Percentiles rank a stretch among this genome's conserved stretches.
phyloP scores from a whole-genome alignment of 2,113 vertebrate genomes.

The Sminthopsis crassicaudata region DNA sequence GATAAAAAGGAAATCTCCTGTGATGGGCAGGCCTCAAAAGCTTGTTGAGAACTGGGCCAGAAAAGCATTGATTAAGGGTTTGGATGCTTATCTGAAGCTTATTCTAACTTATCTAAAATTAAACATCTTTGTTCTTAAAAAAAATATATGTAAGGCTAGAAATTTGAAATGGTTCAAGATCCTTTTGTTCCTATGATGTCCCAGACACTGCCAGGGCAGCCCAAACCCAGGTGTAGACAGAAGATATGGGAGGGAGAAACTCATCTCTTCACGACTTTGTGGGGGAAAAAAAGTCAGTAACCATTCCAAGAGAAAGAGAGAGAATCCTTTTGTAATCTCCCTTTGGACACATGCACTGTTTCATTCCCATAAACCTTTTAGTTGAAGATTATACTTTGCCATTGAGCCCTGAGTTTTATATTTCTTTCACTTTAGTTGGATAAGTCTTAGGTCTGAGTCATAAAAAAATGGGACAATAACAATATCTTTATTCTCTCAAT shows the following conservation, averaged over 20 bases:
- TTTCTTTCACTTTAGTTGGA: constrained; percentile 32
- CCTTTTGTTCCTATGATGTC: constrained; percentile 36
- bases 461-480: constrained; percentile 28
- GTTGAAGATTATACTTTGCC: constrained; percentile 15
- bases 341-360: constrained; percentile 1
- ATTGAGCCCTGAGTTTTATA: constrained; percentile 7
- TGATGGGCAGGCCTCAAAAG: constrained; percentile 53
- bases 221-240: constrained; percentile 9
- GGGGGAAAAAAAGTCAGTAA: background rate
- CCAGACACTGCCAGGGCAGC: constrained; percentile 26
- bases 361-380: constrained; percentile 24
- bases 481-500: constrained; percentile 13
- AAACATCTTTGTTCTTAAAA: constrained; percentile 59
- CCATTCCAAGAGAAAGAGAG: background rate
- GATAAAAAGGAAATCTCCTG: constrained; percentile 64
- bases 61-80: constrained; percentile 60
- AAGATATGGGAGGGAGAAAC: constrained; percentile 9
- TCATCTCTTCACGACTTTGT: constrained; percentile 13
- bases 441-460: background rate
- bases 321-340: constrained; percentile 29
- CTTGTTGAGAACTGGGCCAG: constrained; percentile 50
- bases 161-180: constrained; percentile 44
- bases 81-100: constrained; percentile 58
- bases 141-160: background rate
- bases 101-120: constrained; percentile 63